phyloP scores from a whole-genome alignment of 2,888 invertebrate species.

The Leucania comma region DNA sequence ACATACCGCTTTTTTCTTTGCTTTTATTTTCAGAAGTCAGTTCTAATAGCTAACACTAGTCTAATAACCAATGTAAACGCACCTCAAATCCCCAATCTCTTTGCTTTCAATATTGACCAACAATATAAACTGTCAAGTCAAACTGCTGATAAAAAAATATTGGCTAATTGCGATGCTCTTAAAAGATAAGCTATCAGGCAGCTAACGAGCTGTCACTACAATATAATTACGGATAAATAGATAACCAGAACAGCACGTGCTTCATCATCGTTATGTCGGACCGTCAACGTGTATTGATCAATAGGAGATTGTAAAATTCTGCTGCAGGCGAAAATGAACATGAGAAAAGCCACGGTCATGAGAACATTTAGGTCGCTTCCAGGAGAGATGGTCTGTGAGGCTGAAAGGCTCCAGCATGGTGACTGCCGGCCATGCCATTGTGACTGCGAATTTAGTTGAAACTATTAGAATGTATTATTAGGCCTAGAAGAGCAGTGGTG shows the following conservation, averaged over 20 bases:
- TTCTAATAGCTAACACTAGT: neutral
- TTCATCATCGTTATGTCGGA: constrained; percentile 42
- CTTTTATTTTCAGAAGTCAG: neutral
- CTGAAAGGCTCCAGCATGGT: no score
- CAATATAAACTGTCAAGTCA: constrained; percentile 30
- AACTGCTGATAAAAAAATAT: constrained; percentile 33
- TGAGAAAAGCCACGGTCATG: no score
- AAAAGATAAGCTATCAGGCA: constrained; percentile 38
- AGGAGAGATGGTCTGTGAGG: no score
- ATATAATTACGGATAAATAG: constrained; percentile 48
- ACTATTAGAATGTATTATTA: no score
- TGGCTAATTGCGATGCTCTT: constrained; percentile 42
- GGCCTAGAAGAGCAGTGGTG: no score
- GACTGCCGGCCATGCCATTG: no score
- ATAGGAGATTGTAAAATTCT: constrained; percentile 8
- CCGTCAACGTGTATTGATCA: constrained; percentile 15
- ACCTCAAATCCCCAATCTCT: neutral
- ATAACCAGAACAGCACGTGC: constrained; percentile 40
- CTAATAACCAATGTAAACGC: neutral
- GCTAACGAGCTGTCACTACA: constrained; percentile 50
- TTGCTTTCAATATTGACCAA: constrained; percentile 17
- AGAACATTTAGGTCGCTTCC: no score
- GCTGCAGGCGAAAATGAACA: neutral
- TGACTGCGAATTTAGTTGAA: no score
- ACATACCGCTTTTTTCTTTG: no score